A percentile compares a stretch with the other conserved stretches of the same genome.
phyloP scores from a whole-genome alignment of 2,797 vertebrate species.

The Ataeniobius toweri region DNA sequence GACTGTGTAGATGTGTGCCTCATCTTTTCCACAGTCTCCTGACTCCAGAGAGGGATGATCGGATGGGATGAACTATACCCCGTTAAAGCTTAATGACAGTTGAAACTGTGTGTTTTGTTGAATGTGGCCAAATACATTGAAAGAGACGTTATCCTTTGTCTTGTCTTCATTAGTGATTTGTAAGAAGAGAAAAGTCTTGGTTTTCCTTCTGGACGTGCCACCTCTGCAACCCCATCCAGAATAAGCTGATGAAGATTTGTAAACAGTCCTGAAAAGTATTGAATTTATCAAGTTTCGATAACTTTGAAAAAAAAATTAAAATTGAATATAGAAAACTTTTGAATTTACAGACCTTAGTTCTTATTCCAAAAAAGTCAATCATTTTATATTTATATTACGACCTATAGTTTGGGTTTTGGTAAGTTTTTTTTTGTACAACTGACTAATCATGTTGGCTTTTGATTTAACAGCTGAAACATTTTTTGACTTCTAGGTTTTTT shows the following conservation, averaged over 20 bases:
- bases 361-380: too few species aligned
- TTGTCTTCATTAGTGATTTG: conserved; percentile 22
- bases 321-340: too few species aligned
- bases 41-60: conserved; percentile 9
- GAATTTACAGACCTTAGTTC: too few species aligned
- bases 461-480: too few species aligned
- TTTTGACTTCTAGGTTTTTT: too few species aligned
- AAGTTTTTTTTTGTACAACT: too few species aligned
- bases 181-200: neutral
- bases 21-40: conserved; percentile 4
- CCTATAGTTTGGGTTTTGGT: too few species aligned
- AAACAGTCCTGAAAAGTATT: neutral
- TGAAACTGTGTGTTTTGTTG: conserved; percentile 18
- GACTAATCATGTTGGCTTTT: too few species aligned
- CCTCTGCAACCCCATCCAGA: conserved; percentile 22
- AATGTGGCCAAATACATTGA: conserved; percentile 36
- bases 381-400: too few species aligned
- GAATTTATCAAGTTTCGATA: neutral
- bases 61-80: conserved; percentile 3
- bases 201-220: neutral
- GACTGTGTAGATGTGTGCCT: neutral
- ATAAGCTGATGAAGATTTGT: neutral
- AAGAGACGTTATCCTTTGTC: conserved; percentile 5
- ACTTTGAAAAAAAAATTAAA: neutral
- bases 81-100: conserved; percentile 5